Evolutionary conservation across 2,113 vertebrate genomes (phyloP), one percentile per base, ranked within the genome.

Genomic region (Corythornis cristatus): DNA sequence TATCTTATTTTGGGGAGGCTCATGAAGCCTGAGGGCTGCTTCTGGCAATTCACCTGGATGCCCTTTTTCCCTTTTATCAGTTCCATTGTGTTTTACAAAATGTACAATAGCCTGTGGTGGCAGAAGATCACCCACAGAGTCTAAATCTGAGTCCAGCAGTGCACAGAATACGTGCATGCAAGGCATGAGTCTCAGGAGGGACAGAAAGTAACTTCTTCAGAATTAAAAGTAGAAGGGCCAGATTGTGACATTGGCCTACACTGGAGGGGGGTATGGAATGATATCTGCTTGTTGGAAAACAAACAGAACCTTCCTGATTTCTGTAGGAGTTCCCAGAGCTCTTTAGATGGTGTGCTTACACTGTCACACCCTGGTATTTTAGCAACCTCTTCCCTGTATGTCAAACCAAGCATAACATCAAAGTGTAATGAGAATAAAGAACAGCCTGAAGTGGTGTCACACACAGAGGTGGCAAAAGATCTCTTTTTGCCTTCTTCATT

Each of bases 61-160:
- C 19, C 40, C 77, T 90, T 95, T 93, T 92, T 80, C 74, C n/a
- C 21, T 96, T 97, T 96, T 71, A 88, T 97, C 78, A 74, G 37
- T 73, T 94, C 67, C 89, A 42, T 26, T 87, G 46, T 85, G 88
- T 95, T 96, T 93, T 81, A 82, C 78, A 75, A 81, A 83, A 96
- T 66, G 40, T 77, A 93, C 83, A 89, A 88, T 28, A 56, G 48
- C 53, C 48, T 89, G 50, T 86, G 83, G 57, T 88, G 61, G 82
- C 81, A 93, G 56, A 40, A 40, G 45, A 95, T 89, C 54, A 81
- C 72, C 74, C 86, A 7, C 37, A 75, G 77, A 53, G 71, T 64
- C 79, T 64, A 96, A 96, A 90, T 61, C 86, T 54, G 61, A 80
- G 72, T 74, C 78, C 79, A 88, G 78, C 65, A 85, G 91, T 16